Evolutionary conservation across 2,888 invertebrate genomes (phyloP).

Genomic region (Polydesmus complanatus): DNA sequence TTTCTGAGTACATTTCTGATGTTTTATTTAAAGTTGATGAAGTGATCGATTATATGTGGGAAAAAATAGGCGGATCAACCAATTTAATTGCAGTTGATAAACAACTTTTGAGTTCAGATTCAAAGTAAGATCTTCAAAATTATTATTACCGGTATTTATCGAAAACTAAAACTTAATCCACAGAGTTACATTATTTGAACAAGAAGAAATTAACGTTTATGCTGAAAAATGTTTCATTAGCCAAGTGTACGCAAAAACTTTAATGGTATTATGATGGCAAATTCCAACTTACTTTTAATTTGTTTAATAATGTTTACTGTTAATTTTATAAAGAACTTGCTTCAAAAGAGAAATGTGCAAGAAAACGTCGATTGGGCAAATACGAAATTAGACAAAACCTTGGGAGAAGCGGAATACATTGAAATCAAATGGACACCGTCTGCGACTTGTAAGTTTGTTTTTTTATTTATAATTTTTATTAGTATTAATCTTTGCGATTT

Average conservation of each 20-base stretch:
- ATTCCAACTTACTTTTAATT: not conserved
- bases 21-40: not conserved
- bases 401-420: not conserved
- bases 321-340: not conserved
- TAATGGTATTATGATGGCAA: slow-evolving; percentile 2
- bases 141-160: too few species aligned
- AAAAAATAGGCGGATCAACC: not conserved
- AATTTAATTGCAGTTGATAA: not conserved
- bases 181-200: slow-evolving; percentile 12
- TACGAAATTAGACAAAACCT: not conserved
- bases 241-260: not conserved
- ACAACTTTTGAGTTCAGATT: not conserved
- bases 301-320: not conserved
- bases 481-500: not conserved
- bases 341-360: not conserved
- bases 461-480: not conserved
- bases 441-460: not conserved
- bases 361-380: not conserved
- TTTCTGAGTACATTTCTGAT: not conserved
- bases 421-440: not conserved
- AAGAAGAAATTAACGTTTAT: slow-evolving; percentile 17
- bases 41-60: not conserved
- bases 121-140: not conserved
- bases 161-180: too few species aligned
- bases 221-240: slow-evolving; percentile 15